Base-by-base conservation (phyloP, 2,797 vertebrate species). In the Sciurus carolinensis region DNA sequence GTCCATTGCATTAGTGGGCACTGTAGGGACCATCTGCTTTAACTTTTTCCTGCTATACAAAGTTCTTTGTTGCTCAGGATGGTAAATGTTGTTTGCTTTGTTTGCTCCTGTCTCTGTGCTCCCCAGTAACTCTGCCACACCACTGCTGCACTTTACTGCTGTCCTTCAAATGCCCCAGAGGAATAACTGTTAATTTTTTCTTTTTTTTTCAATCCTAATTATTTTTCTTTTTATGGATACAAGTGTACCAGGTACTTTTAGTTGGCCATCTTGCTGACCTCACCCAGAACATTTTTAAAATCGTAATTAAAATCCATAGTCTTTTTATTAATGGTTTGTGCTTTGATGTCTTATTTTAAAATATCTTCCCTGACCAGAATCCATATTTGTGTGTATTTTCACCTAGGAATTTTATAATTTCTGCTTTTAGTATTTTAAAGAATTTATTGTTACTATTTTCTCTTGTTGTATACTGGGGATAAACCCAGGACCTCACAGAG, bases 331-430 rank as follows among this genome's bases (percentile, higher is more conserved):
- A 86, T 22, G 30, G 12, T 76, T 87, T 91, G n/a, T 59, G 3
- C n/a, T 96, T 84, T 54, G 10, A 10, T 69, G 18, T 64, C 20
- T 86, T 54, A 47, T 81, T 69, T 81, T 90, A 80, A 22, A 86
- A 62, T 44, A 66, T 84, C 39, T 67, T 85, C 30, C 4, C n/a
- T 90, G 67, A 81, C 39, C 2, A 81, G 17, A 86, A 81, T 36
- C 10, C n/a, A 52, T 30, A 59, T 82, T 77, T 36, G 1, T 64
- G 22, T 54, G 30, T 57, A 54, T 92, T 66, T 79, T 84, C 30
- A 93, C 30, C 10, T 66, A 44, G 11, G 2, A 73, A 47, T 54
- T 18, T 50, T 77, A 90, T 66, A 62, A 69, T 59, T 57, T 93
- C 22, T 84, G 20, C 83, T 71, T 87, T 71, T 86, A 76, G 12